Evolutionary conservation across 2,113 vertebrate genomes (phyloP).

Genomic region (Puntigrus tetrazona): DNA sequence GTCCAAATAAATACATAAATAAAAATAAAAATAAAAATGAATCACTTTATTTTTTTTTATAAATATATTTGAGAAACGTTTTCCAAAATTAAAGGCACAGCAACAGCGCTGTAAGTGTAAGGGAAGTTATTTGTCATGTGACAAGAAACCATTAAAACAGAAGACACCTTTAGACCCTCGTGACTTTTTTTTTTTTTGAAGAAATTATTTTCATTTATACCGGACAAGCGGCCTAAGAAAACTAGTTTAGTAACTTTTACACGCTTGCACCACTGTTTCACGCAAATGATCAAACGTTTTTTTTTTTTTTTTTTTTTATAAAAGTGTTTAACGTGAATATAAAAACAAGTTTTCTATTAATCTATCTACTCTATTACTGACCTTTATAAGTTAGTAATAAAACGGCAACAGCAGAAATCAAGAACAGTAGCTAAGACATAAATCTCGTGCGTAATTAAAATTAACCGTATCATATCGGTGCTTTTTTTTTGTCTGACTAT

Average conservation of each 20-base stretch:
- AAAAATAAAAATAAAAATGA: too few relatives aligned
- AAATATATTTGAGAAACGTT: neutral
- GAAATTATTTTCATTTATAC: neutral
- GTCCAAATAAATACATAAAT: too few relatives aligned
- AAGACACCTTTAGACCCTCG: neutral
- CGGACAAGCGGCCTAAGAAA: neutral
- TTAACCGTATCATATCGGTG: neutral
- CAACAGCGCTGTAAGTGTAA: too few relatives aligned
- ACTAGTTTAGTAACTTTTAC: neutral
- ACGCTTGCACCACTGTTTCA: neutral
- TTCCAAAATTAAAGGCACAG: neutral
- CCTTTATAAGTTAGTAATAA: neutral
- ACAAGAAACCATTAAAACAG: neutral
- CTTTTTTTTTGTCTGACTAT: neutral
- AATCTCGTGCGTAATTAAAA: too few relatives aligned
- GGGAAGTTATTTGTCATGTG: neutral
- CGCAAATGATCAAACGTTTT: neutral
- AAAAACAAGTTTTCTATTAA: neutral
- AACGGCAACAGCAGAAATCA: neutral
- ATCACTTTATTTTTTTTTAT: too few relatives aligned
- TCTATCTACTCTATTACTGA: neutral
- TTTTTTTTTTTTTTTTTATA: too few relatives aligned
- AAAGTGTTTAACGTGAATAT: neutral
- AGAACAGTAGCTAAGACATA: neutral
- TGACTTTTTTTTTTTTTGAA: too few relatives aligned